Percentiles rank a stretch among this genome's conserved stretches.
phyloP scores from a whole-genome alignment of 2,888 invertebrate genomes.

The Tetanocera ferruginea region DNA sequence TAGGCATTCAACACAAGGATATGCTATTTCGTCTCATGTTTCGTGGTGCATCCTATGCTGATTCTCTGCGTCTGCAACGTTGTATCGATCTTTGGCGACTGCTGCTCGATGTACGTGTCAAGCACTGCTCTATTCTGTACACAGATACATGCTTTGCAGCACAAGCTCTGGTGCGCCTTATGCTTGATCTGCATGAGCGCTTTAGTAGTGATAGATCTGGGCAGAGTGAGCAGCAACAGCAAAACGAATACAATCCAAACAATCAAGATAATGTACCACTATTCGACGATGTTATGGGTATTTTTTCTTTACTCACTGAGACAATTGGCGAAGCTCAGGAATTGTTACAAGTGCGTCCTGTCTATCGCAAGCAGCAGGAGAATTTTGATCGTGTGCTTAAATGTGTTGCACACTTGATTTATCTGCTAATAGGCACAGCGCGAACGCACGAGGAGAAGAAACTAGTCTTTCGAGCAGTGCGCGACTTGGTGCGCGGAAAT shows the following conservation, averaged over 20 bases:
- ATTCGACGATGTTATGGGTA: slow-evolving; percentile 79
- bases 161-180: slow-evolving; percentile 86
- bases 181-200: slow-evolving; percentile 80
- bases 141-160: slow-evolving; percentile 88
- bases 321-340: slow-evolving; percentile 74
- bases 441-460: slow-evolving; percentile 71
- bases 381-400: slow-evolving; percentile 85
- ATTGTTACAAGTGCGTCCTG: slow-evolving; percentile 75
- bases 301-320: slow-evolving; percentile 77
- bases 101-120: slow-evolving; percentile 83
- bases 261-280: slow-evolving; percentile 70
- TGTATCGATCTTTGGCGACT: slow-evolving; percentile 91
- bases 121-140: slow-evolving; percentile 81
- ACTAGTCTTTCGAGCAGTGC: slow-evolving; percentile 71
- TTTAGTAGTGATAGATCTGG: slow-evolving; percentile 60
- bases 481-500: slow-evolving; percentile 71
- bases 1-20: slow-evolving; percentile 89
- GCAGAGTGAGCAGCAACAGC: slow-evolving; percentile 36
- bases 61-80: slow-evolving; percentile 81
- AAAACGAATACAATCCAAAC: slow-evolving; percentile 31
- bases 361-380: slow-evolving; percentile 83
- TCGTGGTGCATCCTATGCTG: slow-evolving; percentile 81
- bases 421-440: slow-evolving; percentile 76
- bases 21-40: slow-evolving; percentile 84
- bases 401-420: slow-evolving; percentile 83